Evolutionary conservation across 2,113 vertebrate genomes (phyloP).

Genomic region (Pundamilia nyererei): DNA sequence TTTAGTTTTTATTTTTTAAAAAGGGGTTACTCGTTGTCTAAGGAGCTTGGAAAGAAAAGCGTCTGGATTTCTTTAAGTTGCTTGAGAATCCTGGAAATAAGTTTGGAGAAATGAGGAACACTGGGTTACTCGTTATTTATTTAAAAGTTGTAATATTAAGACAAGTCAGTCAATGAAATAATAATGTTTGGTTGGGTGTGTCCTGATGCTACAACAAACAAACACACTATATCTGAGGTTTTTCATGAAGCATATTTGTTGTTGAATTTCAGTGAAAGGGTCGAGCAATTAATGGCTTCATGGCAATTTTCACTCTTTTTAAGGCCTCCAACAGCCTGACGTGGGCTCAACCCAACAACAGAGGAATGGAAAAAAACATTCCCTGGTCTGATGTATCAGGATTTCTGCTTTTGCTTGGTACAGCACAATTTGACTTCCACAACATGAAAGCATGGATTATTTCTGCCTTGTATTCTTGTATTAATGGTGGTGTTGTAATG

Average conservation of each 20-base stretch:
- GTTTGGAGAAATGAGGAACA: not conserved
- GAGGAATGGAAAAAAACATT: not conserved
- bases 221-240: fast-evolving
- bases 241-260: not conserved
- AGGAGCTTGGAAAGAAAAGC: not conserved
- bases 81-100: not conserved
- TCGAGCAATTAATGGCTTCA: not conserved
- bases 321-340: not conserved
- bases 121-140: not conserved
- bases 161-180: not conserved
- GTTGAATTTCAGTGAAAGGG: fast-evolving
- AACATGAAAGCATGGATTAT: not conserved
- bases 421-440: not conserved
- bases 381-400: not conserved
- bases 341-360: not conserved
- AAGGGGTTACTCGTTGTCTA: not conserved
- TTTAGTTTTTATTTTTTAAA: not conserved
- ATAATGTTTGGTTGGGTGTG: not conserved
- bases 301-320: not conserved
- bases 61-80: fast-evolving
- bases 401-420: not conserved
- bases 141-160: not conserved
- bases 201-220: not conserved
- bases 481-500: not conserved
- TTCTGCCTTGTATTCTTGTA: not conserved